These are phyloP conservation scores for Notarius lentiginosus DNA, from an alignment of 2,113 vertebrate genomes.

Conservation along the genomic window DNA sequence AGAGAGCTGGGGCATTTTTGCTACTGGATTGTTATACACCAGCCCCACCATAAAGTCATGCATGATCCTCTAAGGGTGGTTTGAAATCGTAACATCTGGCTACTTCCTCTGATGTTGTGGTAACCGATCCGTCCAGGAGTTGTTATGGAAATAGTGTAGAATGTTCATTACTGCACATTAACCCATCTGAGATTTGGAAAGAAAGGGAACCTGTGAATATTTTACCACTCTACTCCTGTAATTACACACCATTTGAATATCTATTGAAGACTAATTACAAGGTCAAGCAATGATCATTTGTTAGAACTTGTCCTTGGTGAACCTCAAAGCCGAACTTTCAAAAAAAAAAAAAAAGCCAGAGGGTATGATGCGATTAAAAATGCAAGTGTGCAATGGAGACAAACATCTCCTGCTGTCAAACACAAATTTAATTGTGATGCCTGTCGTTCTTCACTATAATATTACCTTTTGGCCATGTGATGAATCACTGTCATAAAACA, in stretches of 20 bases:
- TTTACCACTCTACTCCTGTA: constrained; percentile 35
- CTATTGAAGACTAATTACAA: constrained; percentile 41
- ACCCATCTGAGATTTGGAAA: constrained; percentile 4
- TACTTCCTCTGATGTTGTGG: background rate
- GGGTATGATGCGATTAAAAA: constrained; percentile 68
- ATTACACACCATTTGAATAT: constrained; percentile 43
- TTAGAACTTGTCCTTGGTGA: constrained; percentile 44
- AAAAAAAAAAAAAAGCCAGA: constrained; percentile 20
- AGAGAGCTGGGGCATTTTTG: background rate
- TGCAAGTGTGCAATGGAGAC: constrained; percentile 66
- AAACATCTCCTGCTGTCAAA: constrained; percentile 74
- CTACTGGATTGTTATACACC: background rate
- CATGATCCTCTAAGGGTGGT: background rate
- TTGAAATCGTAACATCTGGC: constrained; percentile 16
- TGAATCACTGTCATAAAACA: constrained; percentile 72
- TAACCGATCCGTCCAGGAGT: background rate
- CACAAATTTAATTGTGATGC: constrained; percentile 75
- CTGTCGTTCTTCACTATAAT: constrained; percentile 69
- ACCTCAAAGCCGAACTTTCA: constrained; percentile 20
- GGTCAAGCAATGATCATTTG: constrained; percentile 42
- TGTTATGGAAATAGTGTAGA: background rate
- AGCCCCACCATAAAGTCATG: background rate
- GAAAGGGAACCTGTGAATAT: background rate
- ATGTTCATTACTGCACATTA: background rate
- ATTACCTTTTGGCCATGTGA: constrained; percentile 75